These are phyloP conservation scores for Ciconia stormi DNA, from an alignment of 2,113 vertebrate species.

Conservation along the genomic window DNA sequence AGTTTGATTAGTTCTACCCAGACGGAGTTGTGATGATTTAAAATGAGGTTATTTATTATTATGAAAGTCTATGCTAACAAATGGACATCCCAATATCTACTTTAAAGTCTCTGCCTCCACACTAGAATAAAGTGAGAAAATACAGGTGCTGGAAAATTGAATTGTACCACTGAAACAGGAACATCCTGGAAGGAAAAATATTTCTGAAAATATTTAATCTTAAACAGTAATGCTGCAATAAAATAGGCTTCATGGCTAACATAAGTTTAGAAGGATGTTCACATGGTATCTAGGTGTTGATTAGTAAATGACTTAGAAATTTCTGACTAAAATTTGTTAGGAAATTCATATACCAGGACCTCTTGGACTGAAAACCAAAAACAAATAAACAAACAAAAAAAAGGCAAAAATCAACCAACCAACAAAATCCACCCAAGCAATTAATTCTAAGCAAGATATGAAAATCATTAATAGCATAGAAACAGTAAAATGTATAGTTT, in stretches of 20 bases:
- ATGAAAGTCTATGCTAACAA: not conserved
- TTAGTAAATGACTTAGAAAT: not conserved
- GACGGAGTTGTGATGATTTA: not conserved
- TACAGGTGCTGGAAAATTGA: not conserved
- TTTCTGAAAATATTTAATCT: not conserved
- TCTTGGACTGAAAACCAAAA: not conserved
- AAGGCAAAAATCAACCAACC: not conserved
- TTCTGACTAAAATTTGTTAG: not conserved
- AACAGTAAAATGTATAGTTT: not conserved
- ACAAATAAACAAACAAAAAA: fast-evolving
- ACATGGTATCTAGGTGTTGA: not conserved
- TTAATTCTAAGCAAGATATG: not conserved
- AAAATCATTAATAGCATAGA: not conserved
- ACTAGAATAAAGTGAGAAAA: not conserved
- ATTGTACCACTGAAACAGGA: not conserved
- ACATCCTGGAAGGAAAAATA: not conserved
- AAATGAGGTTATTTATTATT: not conserved
- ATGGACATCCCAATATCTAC: not conserved
- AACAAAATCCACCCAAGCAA: not conserved
- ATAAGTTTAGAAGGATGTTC: not conserved
- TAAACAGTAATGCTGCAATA: not conserved
- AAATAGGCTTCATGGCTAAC: not conserved
- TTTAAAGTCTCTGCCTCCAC: not conserved
- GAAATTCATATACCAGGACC: not conserved
- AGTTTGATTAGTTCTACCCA: not conserved